phyloP scores from a whole-genome alignment of 2,888 invertebrate species.

The Sicus ferrugineus region DNA sequence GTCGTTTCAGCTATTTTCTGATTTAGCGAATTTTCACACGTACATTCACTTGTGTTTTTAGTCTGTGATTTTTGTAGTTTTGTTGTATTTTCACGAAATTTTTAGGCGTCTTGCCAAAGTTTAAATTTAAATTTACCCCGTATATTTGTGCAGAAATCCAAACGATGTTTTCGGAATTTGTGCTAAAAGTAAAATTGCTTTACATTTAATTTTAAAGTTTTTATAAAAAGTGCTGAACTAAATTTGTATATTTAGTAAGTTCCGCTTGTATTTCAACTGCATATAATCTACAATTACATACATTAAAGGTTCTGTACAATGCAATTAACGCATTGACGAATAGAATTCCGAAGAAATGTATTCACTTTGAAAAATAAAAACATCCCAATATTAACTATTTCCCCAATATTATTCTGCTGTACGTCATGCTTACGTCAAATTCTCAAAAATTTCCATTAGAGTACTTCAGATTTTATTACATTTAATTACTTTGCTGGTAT shows the following conservation, averaged over 20 bases:
- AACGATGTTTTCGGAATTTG: neutral
- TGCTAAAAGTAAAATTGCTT: neutral
- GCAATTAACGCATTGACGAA: too few relatives aligned
- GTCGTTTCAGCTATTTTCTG: neutral
- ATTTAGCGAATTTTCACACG: neutral
- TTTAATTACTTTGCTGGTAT: too few relatives aligned
- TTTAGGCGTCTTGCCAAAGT: constrained; percentile 24
- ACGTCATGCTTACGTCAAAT: too few relatives aligned
- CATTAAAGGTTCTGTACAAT: neutral
- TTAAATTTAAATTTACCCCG: constrained; percentile 13
- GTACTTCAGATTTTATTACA: too few relatives aligned
- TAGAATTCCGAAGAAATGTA: too few relatives aligned
- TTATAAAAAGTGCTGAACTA: too few relatives aligned
- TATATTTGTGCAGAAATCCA: constrained; percentile 8
- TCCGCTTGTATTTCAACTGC: too few relatives aligned
- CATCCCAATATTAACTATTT: too few relatives aligned
- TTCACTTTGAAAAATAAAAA: too few relatives aligned
- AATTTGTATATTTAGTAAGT: too few relatives aligned
- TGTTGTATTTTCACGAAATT: neutral
- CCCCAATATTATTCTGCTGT: too few relatives aligned
- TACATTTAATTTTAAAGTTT: neutral
- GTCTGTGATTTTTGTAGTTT: neutral
- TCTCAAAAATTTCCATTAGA: too few relatives aligned
- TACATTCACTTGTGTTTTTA: neutral
- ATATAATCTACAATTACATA: neutral